Conservation (phyloP, 2,113 vertebrate species). For the Macrotis lagotis region DNA sequence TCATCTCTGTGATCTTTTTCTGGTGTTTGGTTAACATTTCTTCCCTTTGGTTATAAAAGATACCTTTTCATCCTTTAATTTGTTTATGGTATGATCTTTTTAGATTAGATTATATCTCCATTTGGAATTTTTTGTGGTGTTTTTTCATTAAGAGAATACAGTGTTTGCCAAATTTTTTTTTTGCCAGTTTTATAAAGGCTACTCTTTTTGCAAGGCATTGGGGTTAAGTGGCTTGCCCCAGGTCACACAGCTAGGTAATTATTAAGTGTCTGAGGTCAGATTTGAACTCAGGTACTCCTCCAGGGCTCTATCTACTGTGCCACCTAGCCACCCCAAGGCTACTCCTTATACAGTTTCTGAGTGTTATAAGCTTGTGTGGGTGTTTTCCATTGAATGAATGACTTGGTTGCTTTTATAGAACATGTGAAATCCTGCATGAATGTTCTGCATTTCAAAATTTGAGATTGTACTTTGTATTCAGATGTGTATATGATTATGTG, state of each 20-base stretch:
- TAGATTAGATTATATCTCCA: background rate
- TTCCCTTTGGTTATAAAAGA: background rate
- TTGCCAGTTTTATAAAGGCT: constrained; percentile 31
- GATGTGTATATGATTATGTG: background rate
- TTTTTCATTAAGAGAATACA: constrained; percentile 23
- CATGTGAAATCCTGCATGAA: background rate
- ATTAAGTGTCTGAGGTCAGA: no score
- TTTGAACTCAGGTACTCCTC: no score
- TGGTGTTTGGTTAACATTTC: no score
- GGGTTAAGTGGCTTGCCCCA: no score
- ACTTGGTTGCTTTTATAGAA: background rate
- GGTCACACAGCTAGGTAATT: no score
- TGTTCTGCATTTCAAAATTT: constrained; percentile 21
- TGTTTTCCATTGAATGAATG: background rate
- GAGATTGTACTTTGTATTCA: constrained; percentile 9
- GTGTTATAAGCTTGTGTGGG: background rate
- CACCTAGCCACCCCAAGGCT: no score
- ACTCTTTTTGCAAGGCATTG: background rate
- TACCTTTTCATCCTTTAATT: background rate
- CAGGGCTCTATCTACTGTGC: no score
- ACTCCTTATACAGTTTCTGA: background rate
- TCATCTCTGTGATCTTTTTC: no score
- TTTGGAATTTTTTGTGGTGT: background rate
- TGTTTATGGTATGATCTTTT: background rate
- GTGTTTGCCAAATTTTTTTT: background rate